Base-by-base conservation (phyloP, 1,140 invertebrate species). In the Amphibalanus amphitrite region DNA sequence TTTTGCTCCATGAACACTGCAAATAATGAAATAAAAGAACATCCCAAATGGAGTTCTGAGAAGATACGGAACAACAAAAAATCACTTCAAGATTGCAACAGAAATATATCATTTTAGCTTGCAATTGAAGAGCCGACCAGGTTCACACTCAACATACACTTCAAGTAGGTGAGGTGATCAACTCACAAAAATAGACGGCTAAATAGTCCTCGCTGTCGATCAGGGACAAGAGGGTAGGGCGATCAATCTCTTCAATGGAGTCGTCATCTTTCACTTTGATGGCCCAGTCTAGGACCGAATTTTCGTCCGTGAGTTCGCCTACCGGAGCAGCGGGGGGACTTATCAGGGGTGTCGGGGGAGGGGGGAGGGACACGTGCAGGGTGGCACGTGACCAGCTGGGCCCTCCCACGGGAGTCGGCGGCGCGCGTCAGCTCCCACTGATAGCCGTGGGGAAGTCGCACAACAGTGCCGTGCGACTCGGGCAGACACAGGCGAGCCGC, bases 111-210 rank as follows among this genome's bases (percentile, higher is more conserved):
- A n/a, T n/a, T n/a, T n/a, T n/a, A n/a, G n/a, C n/a, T n/a, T n/a
- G n/a, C n/a, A n/a, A n/a, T n/a, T n/a, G n/a, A n/a, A n/a, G n/a
- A n/a, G n/a, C n/a, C n/a, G n/a, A n/a, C n/a, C n/a, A n/a, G n/a
- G n/a, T n/a, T 38, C 4, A 15, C 33, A 38, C 33, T 6, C 33
- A 38, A 38, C 33, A 6, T 15, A 38, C 33, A 15, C 15, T 38
- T 38, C 33, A 15, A n/a, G 33, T 38, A 38, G 4, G n/a, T n/a
- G 8, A n/a, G 4, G 67, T 23, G 28, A 59, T 26, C 65, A 15
- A 87, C 90, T 92, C 87, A 95, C 92, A 95, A 80, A 95, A 96
- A 71, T 94, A 82, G 69, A 95, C 92, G 72, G 91, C 92, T 74
- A 95, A 83, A 83, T 95, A 95, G 81, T 95, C 92, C 79, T 92